phyloP scores from a whole-genome alignment of 64 coral and sea anemone species.

The Stichodactyla helianthus region DNA sequence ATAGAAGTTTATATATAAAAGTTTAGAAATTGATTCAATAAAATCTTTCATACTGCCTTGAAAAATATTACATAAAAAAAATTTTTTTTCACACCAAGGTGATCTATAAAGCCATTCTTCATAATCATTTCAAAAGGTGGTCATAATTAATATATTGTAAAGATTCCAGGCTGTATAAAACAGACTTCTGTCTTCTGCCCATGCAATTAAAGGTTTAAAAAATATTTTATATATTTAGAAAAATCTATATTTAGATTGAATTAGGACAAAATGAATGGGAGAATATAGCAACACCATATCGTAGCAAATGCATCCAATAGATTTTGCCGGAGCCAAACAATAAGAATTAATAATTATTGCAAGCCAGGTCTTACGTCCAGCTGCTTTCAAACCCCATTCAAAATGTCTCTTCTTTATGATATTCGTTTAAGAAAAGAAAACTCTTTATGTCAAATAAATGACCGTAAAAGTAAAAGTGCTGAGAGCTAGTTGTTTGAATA shows the following conservation, averaged over 20 bases:
- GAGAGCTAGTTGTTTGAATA: background rate
- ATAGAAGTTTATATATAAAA: background rate
- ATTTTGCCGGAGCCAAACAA: background rate
- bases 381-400: conserved; percentile 8
- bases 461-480: background rate
- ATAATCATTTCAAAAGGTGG: too few species aligned
- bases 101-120: background rate
- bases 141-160: background rate
- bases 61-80: background rate
- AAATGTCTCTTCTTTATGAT: background rate
- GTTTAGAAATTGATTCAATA: background rate
- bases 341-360: conserved; percentile 13
- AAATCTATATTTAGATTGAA: conserved; percentile 13
- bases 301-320: background rate
- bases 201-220: background rate
- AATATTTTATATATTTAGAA: background rate
- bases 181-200: background rate
- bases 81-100: background rate
- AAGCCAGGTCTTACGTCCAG: conserved; percentile 6
- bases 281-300: background rate
- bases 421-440: background rate
- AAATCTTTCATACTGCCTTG: background rate
- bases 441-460: conserved; percentile 1
- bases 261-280: background rate
- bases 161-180: background rate